A percentile compares a stretch with the other conserved stretches of the same genome.
Evolutionary conservation across 1,140 invertebrate species (phyloP).

Genomic region (Sarcophaga peregrina): DNA sequence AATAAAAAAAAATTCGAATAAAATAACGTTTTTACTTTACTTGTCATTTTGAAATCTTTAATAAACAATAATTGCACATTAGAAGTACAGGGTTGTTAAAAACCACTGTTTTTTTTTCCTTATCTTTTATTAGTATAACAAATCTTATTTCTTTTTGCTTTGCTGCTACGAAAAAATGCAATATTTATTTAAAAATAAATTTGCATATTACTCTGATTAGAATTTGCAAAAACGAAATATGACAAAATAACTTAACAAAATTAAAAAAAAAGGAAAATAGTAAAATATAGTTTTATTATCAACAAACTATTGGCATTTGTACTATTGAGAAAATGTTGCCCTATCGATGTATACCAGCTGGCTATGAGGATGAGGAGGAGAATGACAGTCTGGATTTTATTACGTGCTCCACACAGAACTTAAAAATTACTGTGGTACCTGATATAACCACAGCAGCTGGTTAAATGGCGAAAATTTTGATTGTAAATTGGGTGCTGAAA

Average conservation of each 20-base stretch:
- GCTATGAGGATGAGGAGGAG: conserved; percentile 57
- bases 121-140: neutral
- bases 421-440: conserved; percentile 62
- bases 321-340: neutral
- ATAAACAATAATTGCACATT: neutral
- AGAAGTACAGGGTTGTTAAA: neutral
- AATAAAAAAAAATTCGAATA: too few species aligned
- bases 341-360: conserved; percentile 53
- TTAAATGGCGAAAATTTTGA: conserved; percentile 61
- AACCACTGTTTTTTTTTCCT: too few species aligned
- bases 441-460: conserved; percentile 63
- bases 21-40: too few species aligned
- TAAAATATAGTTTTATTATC: neutral
- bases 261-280: neutral
- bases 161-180: neutral
- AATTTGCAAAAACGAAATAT: conserved; percentile 15
- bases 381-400: conserved; percentile 49
- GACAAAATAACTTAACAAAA: conserved; percentile 2
- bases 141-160: neutral
- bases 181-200: conserved; percentile 9
- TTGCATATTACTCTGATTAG: neutral
- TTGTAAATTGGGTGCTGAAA: conserved; percentile 52
- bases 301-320: neutral
- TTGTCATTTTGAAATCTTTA: neutral
- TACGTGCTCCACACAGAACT: conserved; percentile 45